These are phyloP conservation scores for Luffia ferchaultella DNA, from an alignment of 2,888 invertebrate species.

Conservation along the genomic window DNA sequence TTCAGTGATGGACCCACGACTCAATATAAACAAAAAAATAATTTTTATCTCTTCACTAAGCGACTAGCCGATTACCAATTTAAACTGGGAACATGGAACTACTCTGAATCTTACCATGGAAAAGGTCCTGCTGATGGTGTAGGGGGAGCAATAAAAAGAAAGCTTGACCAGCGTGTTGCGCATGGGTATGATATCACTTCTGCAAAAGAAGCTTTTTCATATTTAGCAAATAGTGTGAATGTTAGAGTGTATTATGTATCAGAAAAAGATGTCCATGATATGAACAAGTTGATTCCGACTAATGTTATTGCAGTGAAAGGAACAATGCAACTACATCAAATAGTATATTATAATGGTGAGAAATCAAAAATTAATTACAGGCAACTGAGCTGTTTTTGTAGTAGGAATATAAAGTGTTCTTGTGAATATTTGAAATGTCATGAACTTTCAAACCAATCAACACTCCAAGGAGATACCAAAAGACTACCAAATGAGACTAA, in stretches of 20 bases:
- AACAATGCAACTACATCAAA: constrained; percentile 6
- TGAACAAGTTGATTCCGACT: constrained; percentile 3
- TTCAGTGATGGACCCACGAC: not conserved
- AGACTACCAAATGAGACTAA: no score
- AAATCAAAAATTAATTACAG: constrained; percentile 3
- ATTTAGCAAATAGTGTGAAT: constrained; percentile 1
- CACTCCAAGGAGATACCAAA: no score
- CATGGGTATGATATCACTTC: constrained; percentile 2
- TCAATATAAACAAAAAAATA: not conserved
- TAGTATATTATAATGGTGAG: not conserved
- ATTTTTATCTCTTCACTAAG: not conserved
- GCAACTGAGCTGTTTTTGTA: constrained; percentile 7
- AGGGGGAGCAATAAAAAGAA: constrained; percentile 5
- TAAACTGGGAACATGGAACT: constrained; percentile 3
- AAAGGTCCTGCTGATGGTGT: constrained; percentile 5
- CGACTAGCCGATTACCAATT: not conserved
- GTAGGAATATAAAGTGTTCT: no score
- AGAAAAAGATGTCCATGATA: constrained; percentile 6
- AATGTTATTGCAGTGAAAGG: constrained; percentile 2
- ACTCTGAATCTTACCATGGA: constrained; percentile 3
- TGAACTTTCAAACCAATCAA: no score
- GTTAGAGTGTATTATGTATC: constrained; percentile 6
- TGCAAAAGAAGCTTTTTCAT: constrained; percentile 3
- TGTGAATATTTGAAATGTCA: no score
- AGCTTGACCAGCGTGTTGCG: constrained; percentile 1